A percentile compares a stretch with the other conserved stretches of the same genome.
phyloP scores from a whole-genome alignment of 2,888 invertebrate species.

The Folsomia candida region DNA sequence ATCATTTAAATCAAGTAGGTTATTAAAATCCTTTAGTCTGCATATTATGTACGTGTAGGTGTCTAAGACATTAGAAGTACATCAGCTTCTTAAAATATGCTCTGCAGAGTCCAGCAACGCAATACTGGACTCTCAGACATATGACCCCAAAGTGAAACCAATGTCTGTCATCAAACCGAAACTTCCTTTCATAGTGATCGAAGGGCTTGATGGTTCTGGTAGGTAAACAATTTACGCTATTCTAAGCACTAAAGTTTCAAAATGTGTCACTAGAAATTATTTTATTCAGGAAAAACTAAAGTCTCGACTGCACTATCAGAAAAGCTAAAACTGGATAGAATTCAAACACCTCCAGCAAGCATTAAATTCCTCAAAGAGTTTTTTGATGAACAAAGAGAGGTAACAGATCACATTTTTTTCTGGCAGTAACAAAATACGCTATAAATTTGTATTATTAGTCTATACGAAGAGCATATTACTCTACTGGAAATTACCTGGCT shows the following conservation, averaged over 20 bases:
- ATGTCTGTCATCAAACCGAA: constrained; percentile 51
- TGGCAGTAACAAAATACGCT: no score
- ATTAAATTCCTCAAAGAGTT: constrained; percentile 53
- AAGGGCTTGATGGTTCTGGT: constrained; percentile 59
- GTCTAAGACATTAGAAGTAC: constrained; percentile 33
- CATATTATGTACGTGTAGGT: no score
- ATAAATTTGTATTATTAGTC: no score
- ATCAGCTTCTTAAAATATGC: constrained; percentile 44
- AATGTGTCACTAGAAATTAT: background rate
- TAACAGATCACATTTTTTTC: no score
- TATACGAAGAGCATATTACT: constrained; percentile 56
- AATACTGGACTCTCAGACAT: constrained; percentile 38
- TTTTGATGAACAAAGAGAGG: constrained; percentile 54
- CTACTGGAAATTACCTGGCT: constrained; percentile 58
- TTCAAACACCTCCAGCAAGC: constrained; percentile 55
- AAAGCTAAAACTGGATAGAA: constrained; percentile 52
- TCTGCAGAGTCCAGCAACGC: constrained; percentile 31
- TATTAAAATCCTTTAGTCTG: background rate
- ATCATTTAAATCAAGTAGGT: background rate
- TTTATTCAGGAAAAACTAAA: constrained; percentile 55
- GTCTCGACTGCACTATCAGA: constrained; percentile 53
- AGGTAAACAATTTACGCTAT: constrained; percentile 23
- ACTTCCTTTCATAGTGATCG: constrained; percentile 56
- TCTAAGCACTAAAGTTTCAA: background rate
- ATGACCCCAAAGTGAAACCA: constrained; percentile 31